Evolutionary conservation across 2,113 vertebrate species (phyloP).

Genomic region (Pedionomus torquatus): DNA sequence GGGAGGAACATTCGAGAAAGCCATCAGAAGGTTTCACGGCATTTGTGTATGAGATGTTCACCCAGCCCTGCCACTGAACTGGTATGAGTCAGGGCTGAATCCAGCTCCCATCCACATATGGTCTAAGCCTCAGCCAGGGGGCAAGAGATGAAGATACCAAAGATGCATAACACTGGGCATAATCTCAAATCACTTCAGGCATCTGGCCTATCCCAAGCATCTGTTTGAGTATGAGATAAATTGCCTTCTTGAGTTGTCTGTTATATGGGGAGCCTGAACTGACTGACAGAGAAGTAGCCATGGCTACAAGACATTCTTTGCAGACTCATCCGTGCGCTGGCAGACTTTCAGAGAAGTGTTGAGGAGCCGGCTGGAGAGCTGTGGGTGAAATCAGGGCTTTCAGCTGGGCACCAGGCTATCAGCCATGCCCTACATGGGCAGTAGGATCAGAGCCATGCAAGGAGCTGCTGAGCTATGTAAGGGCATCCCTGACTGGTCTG

Average conservation of each 20-base stretch:
- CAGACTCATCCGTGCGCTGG: neutral
- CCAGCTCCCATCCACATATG: neutral
- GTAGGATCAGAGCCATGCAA: neutral
- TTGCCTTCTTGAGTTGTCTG: neutral
- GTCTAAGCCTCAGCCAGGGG: neutral
- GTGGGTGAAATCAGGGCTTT: neutral
- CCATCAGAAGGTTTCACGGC: neutral
- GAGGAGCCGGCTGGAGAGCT: neutral
- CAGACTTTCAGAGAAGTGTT: neutral
- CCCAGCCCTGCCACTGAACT: neutral
- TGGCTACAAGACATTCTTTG: neutral
- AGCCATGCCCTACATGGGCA: neutral
- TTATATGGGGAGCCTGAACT: neutral
- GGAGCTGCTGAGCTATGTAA: accelerated
- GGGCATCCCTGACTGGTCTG: neutral
- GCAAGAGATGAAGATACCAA: neutral
- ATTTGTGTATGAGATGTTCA: neutral
- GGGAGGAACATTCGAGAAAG: neutral
- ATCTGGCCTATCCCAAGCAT: neutral
- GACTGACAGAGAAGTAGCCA: neutral
- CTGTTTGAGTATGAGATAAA: neutral
- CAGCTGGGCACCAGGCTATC: neutral
- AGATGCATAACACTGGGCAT: neutral
- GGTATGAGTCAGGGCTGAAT: neutral
- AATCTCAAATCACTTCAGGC: neutral